These are phyloP conservation scores for Capitulum mitella DNA, from an alignment of 2,888 invertebrate genomes.

Conservation along the genomic window DNA sequence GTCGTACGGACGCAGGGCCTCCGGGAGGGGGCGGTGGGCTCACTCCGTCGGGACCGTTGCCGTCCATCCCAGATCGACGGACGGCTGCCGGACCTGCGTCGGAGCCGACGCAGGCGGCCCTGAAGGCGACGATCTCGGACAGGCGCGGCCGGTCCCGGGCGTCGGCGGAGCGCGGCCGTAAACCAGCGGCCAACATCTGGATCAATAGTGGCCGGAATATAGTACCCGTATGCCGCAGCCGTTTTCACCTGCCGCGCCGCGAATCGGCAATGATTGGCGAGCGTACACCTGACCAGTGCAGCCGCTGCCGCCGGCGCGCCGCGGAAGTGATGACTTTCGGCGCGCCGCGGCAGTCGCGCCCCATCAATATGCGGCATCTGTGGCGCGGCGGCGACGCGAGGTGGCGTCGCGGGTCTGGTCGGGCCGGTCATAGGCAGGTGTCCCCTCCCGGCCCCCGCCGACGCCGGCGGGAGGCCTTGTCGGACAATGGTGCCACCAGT, in stretches of 20 bases:
- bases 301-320: background rate
- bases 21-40: no score
- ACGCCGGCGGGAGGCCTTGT: background rate
- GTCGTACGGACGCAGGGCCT: no score
- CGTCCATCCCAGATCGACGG: no score
- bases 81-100: background rate
- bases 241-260: conserved; percentile 8
- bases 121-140: background rate
- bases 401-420: background rate
- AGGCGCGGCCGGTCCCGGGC: conserved; percentile 20
- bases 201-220: background rate
- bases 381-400: background rate
- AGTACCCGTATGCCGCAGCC: conserved; percentile 14
- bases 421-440: background rate
- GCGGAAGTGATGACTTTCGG: background rate
- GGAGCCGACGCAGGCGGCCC: background rate
- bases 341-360: background rate
- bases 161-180: conserved; percentile 25
- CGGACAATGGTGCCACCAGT: no score
- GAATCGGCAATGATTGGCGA: conserved; percentile 12
- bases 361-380: background rate
- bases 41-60: no score
- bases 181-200: background rate
- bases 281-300: background rate
- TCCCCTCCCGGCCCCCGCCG: background rate